Evolutionary conservation across 2,888 invertebrate genomes (phyloP).

Genomic region (Polymixis lichenea): DNA sequence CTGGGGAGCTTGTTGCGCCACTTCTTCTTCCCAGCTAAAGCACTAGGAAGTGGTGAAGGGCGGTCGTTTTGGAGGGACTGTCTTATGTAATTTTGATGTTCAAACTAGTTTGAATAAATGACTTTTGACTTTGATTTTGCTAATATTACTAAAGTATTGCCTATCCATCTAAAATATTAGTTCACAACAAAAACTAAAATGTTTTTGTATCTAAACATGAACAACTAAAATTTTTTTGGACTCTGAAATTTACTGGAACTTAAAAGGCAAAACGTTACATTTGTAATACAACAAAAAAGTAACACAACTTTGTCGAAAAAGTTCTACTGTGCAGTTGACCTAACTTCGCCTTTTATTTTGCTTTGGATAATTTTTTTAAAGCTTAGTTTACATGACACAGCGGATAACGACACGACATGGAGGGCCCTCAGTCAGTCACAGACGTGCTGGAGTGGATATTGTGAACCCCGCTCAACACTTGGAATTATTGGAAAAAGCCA

Average conservation of each 20-base stretch:
- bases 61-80: no score
- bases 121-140: no score
- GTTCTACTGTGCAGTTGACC: constrained; percentile 18
- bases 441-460: constrained; percentile 77
- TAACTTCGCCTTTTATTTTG: constrained; percentile 35
- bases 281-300: constrained; percentile 13
- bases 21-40: no score
- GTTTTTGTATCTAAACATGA: not conserved
- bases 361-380: constrained; percentile 37
- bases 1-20: no score
- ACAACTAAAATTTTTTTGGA: not conserved
- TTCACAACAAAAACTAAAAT: not conserved
- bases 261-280: constrained; percentile 20
- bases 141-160: no score
- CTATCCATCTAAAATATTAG: not conserved
- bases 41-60: no score
- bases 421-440: constrained; percentile 66
- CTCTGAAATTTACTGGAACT: not conserved
- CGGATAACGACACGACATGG: constrained; percentile 54
- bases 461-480: constrained; percentile 59
- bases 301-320: constrained; percentile 1
- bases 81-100: no score
- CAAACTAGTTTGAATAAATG: no score
- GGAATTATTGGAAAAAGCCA: constrained; percentile 61
- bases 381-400: constrained; percentile 66